Base-by-base conservation (phyloP, 2,797 vertebrate genomes). In the Buceros bicornis region DNA sequence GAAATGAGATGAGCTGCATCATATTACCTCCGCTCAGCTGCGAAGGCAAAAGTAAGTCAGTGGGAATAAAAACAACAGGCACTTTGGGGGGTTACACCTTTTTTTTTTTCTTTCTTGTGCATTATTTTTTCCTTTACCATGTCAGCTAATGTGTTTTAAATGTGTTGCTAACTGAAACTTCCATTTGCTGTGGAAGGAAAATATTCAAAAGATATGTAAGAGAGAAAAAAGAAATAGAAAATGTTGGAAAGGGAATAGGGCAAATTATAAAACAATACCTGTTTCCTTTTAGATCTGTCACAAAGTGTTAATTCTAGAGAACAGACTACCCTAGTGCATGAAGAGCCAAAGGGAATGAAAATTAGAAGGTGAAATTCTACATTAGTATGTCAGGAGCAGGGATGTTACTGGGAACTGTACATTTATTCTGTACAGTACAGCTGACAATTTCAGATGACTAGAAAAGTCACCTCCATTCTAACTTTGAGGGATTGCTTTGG, bases 401-500 rank as follows among this genome's bases (percentile, higher is more conserved):
- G 53, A 48, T 69, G 15, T 79, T 91, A 48, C 58, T 94, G 56
- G 70, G 77, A 94, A 91, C 56, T 78, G 26, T 67, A 48, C 31
- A 66, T 91, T 89, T 92, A 82, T 93, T 94, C 72, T 72, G 45
- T 69, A 31, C 70, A 53, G 40, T 82, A 13, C 45, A 91, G 26
- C 19, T 96, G 85, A 65, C 82, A 56, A 72, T 51, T 95, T 66
- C 58, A 76, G 58, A 60, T 83, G 40, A 76, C 62, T 91, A 87
- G 64, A 83, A 76, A 58, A 90, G 87, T 89, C 92, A 91, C 77
- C 85, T 94, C 82, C 48, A 24, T 83, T 95, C 77, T 51, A 48
- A 66, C 37, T 91, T 70, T 35, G 47, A 84, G 77, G 62, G 64
- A 70, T 82, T 82, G 77, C 93, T 95, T 84, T 88, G 45, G 91